Percentiles rank a stretch among this genome's conserved stretches.
phyloP scores from a whole-genome alignment of 2,888 invertebrate genomes.

The Odontocerum albicorne region DNA sequence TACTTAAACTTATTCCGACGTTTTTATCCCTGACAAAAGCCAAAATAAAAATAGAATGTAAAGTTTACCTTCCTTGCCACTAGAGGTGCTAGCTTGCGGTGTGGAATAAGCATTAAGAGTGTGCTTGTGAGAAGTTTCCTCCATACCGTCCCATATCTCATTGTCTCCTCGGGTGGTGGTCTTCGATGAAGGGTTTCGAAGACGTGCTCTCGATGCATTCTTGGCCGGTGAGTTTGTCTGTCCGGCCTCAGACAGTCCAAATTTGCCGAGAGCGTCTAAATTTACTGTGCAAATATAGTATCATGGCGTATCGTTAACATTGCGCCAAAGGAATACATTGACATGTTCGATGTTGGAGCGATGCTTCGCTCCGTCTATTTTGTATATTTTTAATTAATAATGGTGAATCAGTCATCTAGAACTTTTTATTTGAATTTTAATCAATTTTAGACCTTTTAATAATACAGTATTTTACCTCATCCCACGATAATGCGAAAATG shows the following conservation, averaged over 20 bases:
- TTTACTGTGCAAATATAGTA: constrained; percentile 25
- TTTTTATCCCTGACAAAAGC: too few species aligned
- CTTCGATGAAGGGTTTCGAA: neutral
- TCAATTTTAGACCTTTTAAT: too few species aligned
- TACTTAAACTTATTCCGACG: too few species aligned
- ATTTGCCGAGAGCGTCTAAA: constrained; percentile 31
- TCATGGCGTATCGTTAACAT: constrained; percentile 7
- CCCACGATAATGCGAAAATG: too few species aligned
- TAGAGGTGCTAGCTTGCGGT: constrained; percentile 11
- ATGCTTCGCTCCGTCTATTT: too few species aligned
- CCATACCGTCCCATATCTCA: constrained; percentile 23
- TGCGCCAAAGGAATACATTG: neutral
- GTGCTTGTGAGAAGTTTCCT: constrained; percentile 18
- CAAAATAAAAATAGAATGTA: too few species aligned
- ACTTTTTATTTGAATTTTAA: too few species aligned
- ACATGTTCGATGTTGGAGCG: too few species aligned
- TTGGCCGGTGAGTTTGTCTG: neutral
- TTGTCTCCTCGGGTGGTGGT: constrained; percentile 9
- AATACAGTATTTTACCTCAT: too few species aligned
- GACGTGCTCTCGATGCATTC: constrained; percentile 1
- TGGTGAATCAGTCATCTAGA: too few species aligned
- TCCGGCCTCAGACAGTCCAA: constrained; percentile 16
- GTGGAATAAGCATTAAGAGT: constrained; percentile 24
- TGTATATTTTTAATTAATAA: too few species aligned
- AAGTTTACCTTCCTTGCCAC: constrained; percentile 26